Evolutionary conservation across 2,113 vertebrate species (phyloP).

Genomic region (Oryzias celebensis): DNA sequence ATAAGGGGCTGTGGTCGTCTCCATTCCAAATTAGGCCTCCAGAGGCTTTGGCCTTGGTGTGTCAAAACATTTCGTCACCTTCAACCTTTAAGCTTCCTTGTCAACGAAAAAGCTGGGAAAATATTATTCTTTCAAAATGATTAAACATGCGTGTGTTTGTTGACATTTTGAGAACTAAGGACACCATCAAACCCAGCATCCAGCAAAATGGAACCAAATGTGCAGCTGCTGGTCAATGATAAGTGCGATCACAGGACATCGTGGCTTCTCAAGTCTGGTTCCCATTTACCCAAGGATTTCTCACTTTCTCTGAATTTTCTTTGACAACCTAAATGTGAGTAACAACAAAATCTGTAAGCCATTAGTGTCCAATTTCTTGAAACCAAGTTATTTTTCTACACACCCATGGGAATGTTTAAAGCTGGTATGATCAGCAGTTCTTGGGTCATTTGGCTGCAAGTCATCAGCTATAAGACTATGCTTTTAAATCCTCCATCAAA

Average conservation of each 20-base stretch:
- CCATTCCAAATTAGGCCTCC: conserved; percentile 39
- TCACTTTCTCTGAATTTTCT: conserved; percentile 33
- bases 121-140: conserved; percentile 68
- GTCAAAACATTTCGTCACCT: conserved; percentile 49
- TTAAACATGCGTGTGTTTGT: conserved; percentile 33
- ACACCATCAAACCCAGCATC: conserved; percentile 44
- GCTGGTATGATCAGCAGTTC: background rate
- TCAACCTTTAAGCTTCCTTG: conserved; percentile 37
- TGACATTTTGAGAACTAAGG: conserved; percentile 58
- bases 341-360: conserved; percentile 59
- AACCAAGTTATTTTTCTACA: conserved; percentile 19
- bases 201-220: conserved; percentile 69
- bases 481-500: background rate
- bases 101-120: conserved; percentile 49
- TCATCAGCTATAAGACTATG: background rate
- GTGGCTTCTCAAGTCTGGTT: conserved; percentile 67
- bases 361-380: conserved; percentile 45
- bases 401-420: background rate
- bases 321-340: conserved; percentile 67
- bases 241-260: conserved; percentile 62
- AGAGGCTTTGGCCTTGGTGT: conserved; percentile 33
- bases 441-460: background rate
- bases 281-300: conserved; percentile 47
- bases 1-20: conserved; percentile 26
- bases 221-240: conserved; percentile 52